Evolutionary conservation across 1,140 invertebrate genomes (phyloP), one percentile per base, ranked within the genome.

Genomic region (Diorhabda elongata): DNA sequence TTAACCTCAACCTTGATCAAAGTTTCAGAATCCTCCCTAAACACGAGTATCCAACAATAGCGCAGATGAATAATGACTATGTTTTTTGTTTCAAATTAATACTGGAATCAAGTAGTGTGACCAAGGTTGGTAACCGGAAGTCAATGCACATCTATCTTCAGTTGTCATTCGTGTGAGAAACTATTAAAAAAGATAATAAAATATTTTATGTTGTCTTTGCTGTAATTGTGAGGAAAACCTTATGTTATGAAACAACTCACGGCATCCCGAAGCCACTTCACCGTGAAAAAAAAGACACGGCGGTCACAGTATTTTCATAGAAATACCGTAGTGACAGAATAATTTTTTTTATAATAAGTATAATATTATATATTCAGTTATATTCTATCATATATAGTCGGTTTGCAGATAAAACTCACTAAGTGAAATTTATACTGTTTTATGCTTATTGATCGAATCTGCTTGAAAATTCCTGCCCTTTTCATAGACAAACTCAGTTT

Each of bases 161-260:
- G 76, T 77, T 79, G 77, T 79, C 78, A 79, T 74, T 79, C 78
- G 74, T 78, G 72, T 79, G 76, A 78, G 74, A 79, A 79, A 77
- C 72, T 68, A 78, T 74, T 73, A 77, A 77, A 75, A 77, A 70
- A 70, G 43, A 67, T 65, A 64, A 73, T 70, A 74, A 69, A 68
- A 69, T 70, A 71, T 71, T 71, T 68, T 68, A 61, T 64, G 65
- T 75, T 62, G 64, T 68, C 61, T 68, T 64, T 66, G 60, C 58
- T 44, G 57, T 73, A 75, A 72, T 74, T 72, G 72, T 70, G 26
- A 66, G 70, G 59, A 71, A 64, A 71, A 65, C 69, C 69, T 64
- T 47, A 67, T 52, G 44, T 71, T 71, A 68, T 44, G 65, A 68
- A 71, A 71, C 65, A 11, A 69, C 60, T 45, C 60, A 44, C 44